Conservation (phyloP, 2,797 vertebrate species). For the Ceryle rudis region DNA sequence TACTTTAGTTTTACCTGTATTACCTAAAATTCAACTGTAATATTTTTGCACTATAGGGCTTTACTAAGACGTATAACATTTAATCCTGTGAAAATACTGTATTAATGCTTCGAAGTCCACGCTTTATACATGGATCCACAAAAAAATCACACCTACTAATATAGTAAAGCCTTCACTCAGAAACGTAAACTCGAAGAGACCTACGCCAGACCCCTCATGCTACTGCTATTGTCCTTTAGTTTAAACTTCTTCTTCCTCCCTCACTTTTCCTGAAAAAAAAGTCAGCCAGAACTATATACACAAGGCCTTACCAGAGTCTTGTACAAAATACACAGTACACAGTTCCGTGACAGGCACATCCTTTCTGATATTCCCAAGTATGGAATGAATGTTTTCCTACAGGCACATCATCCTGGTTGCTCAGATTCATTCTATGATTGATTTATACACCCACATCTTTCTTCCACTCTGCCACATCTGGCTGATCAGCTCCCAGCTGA, state of each 20-base stretch:
- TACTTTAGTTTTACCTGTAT: background rate
- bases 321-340: background rate
- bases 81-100: background rate
- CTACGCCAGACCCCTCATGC: fast-evolving
- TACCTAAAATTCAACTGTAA: background rate
- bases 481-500: background rate
- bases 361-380: background rate
- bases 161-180: background rate
- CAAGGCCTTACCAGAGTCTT: background rate
- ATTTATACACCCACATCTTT: background rate
- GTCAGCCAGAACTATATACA: background rate
- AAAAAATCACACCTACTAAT: background rate
- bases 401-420: background rate
- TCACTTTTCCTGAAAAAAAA: background rate
- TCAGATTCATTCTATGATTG: background rate
- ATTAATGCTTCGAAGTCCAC: background rate
- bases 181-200: background rate
- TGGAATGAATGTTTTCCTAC: background rate
- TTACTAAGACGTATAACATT: background rate
- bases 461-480: background rate
- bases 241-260: background rate
- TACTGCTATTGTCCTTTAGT: background rate
- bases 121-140: background rate
- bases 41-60: background rate
- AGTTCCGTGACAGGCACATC: background rate